Percentiles rank a stretch among this genome's conserved stretches.
phyloP scores from a whole-genome alignment of 2,888 invertebrate genomes.

The Oxyscelio sp. region DNA sequence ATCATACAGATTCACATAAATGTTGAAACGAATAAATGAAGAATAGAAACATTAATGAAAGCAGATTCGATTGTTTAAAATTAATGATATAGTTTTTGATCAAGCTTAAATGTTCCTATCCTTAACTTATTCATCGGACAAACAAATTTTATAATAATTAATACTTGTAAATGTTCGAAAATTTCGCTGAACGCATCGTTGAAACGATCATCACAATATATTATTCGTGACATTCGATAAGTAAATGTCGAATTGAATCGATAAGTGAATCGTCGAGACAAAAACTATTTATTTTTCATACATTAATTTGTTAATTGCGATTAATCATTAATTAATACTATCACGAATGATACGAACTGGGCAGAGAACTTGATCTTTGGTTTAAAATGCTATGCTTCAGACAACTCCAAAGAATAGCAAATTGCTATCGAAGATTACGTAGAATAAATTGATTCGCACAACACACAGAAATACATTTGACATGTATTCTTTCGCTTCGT shows the following conservation, averaged over 20 bases:
- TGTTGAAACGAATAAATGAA: neutral
- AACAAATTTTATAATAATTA: slow-evolving; percentile 7
- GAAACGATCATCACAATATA: slow-evolving; percentile 36
- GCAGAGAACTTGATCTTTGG: slow-evolving; percentile 5
- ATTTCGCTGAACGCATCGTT: slow-evolving; percentile 11
- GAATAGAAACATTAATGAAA: neutral
- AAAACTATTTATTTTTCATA: no score
- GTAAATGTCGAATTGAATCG: slow-evolving; percentile 8
- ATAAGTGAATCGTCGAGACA: no score
- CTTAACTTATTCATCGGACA: neutral
- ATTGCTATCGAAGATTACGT: no score
- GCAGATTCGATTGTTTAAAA: neutral
- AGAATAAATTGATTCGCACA: no score
- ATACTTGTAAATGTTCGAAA: slow-evolving; percentile 46
- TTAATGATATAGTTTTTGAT: slow-evolving; percentile 4
- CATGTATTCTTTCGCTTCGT: no score
- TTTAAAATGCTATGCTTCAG: no score
- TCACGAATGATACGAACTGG: slow-evolving; percentile 50
- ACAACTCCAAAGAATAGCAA: no score
- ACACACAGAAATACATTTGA: no score
- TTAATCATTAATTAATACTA: neutral
- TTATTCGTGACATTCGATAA: slow-evolving; percentile 42
- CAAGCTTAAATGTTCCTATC: neutral
- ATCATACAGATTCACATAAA: neutral
- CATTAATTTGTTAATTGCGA: no score